Base-by-base conservation (phyloP, 2,797 vertebrate species). In the Malacoctenus gilli region DNA sequence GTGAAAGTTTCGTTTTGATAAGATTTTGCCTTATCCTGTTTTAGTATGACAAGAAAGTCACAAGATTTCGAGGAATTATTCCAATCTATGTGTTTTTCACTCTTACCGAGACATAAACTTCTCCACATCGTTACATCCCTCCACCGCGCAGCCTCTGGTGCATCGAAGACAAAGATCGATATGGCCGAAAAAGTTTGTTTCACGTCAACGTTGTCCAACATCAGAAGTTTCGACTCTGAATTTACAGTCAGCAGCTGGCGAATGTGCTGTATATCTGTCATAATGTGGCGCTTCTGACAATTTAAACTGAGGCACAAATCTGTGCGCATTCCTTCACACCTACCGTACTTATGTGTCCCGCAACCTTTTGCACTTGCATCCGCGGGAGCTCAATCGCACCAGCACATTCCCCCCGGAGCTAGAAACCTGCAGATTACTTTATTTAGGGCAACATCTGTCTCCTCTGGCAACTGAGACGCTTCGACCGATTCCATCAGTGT, bases 261-360 rank as follows among this genome's bases (percentile, higher is more conserved):
- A 50, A 67, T 53, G 25, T 2, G 23, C 32, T 31, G 31, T 68
- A 46, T 52, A 58, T 64, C 48, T 35, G 64, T 68, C 9, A 72
- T 38, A 68, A 52, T 1, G 18, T 13, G 46, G 23, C 37, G 28
- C 53, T 28, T 11, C 25, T 23, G 22, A 18, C 39, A 51, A 59
- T 39, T 69, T 32, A 80, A 72, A 55, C n/a, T 38, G 6, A 44
- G 37, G 18, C 20, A 20, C 3, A 19, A 32, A 50, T 20, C 16
- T 21, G 36, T n/a, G 5, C 2, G 28, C 58, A 74, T 80, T 82
- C 59, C 69, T 77, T 68, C 60, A 74, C 65, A 68, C 20, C 43
- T 59, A 34, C 41, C 60, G 16, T 55, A 37, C n/a, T 21, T 8
- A 9, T 40, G 8, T 25, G 13, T 54, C 43, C 7, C 35, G 62